Evolutionary conservation across 2,797 vertebrate genomes (phyloP), one percentile per base, ranked within the genome.

Genomic region (Semotilus atromaculatus): DNA sequence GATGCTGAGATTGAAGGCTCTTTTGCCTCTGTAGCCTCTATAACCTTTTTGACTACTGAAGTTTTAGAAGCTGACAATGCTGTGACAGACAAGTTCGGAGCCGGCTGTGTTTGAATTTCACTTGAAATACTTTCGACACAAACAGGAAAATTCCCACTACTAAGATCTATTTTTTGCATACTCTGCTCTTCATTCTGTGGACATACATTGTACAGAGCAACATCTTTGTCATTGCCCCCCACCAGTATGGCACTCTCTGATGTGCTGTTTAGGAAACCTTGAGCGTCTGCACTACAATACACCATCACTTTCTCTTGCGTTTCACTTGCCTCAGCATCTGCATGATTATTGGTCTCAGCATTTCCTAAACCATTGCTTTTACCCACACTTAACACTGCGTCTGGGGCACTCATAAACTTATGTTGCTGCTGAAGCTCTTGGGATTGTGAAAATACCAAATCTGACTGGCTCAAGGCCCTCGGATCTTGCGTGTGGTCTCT

Each of bases 361-460:
- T 73, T 77, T 87, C 84, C 83, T 66, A 85, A 48, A 84, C 76
- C 45, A 60, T 38, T 88, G 90, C 76, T 87, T 90, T 89, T 88
- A 88, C 87, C 34, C 70, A 70, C 85, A 85, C 64, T 67, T 79
- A 86, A 79, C 55, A 62, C 43, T 77, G 45, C 48, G 73, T 84
- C 67, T 80, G 81, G 43, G 58, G 38, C 13, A 40, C 70, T 70
- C 29, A 53, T 91, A 81, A 86, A 87, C 89, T 66, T 83, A 48
- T 87, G 87, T 85, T 36, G 18, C 81, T 82, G 87, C 34, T 91
- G 89, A 29, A 79, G 26, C 81, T 86, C 71, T 82, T 66, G 40
- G 43, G 81, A 62, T 18, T 85, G 80, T 68, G 73, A 82, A 91
- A 88, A 86, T 88, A 89, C 85, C 86, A 90, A 92, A 92, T 92